These are phyloP conservation scores for Thermophis baileyi DNA, from an alignment of 2,113 vertebrate genomes.

Conservation along the genomic window DNA sequence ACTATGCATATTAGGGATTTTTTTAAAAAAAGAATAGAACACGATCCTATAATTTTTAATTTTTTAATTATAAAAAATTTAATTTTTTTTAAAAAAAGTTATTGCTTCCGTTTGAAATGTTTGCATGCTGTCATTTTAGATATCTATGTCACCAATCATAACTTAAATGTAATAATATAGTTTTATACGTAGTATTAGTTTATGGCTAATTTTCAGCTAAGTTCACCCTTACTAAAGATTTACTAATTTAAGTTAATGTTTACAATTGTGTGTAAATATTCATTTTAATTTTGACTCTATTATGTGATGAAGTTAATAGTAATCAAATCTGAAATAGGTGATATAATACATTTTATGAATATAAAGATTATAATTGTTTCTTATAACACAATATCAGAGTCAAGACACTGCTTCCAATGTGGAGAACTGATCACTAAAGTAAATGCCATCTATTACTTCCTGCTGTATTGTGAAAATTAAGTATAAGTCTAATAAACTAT, in stretches of 20 bases:
- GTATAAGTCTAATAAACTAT: constrained; percentile 28
- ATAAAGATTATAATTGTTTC: neutral
- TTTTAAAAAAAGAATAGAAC: neutral
- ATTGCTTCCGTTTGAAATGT: neutral
- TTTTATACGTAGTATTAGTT: neutral
- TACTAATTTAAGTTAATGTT: neutral
- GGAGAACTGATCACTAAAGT: neutral
- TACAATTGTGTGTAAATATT: neutral
- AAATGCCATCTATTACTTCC: no score
- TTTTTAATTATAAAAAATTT: neutral
- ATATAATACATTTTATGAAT: neutral
- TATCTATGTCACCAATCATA: neutral
- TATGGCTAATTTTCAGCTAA: neutral
- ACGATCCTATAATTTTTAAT: neutral
- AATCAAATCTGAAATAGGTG: neutral
- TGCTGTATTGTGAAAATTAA: neutral
- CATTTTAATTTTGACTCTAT: constrained; percentile 38
- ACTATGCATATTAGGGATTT: neutral
- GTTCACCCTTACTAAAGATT: neutral
- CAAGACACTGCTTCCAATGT: neutral
- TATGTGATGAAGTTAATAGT: constrained; percentile 48
- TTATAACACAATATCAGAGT: neutral
- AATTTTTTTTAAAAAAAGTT: neutral
- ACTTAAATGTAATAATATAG: neutral
- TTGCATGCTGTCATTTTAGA: neutral